phyloP scores from a whole-genome alignment of 1,140 invertebrate species.

The Brachionus rubens region DNA sequence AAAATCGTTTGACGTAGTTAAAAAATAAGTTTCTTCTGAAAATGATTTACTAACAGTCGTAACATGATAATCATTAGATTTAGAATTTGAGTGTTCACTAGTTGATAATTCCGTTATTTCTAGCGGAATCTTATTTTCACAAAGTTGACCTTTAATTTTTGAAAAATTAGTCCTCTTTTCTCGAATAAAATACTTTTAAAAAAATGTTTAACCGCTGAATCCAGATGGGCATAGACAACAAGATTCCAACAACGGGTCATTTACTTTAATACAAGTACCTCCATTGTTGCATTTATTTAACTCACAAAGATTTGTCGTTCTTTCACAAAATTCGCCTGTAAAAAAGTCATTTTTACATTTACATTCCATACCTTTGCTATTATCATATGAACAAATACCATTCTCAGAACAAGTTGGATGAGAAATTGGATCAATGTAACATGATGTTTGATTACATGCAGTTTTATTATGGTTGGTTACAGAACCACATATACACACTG shows the following conservation, averaged over 20 bases:
- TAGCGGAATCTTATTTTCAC: no score
- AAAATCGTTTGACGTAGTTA: no score
- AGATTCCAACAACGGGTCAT: background rate
- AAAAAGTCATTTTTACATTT: slow-evolving; percentile 1
- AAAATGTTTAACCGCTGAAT: background rate
- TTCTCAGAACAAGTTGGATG: background rate
- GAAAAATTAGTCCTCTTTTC: background rate
- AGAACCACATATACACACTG: background rate
- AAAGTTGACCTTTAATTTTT: background rate
- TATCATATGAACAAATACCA: background rate
- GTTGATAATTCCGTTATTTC: no score
- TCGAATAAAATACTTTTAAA: background rate
- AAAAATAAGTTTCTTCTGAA: no score
- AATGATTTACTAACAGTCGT: no score
- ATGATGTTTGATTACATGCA: background rate
- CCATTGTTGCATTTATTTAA: slow-evolving; percentile 12
- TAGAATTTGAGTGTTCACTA: no score
- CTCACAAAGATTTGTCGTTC: slow-evolving; percentile 6
- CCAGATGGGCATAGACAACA: slow-evolving; percentile 3
- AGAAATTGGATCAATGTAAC: background rate
- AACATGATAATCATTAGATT: no score
- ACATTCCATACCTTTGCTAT: background rate
- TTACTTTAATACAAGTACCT: slow-evolving; percentile 30
- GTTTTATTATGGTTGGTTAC: background rate
- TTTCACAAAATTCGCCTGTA: slow-evolving; percentile 29